These are phyloP conservation scores for Smittia aterrima DNA, from an alignment of 2,888 invertebrate species.

Conservation along the genomic window DNA sequence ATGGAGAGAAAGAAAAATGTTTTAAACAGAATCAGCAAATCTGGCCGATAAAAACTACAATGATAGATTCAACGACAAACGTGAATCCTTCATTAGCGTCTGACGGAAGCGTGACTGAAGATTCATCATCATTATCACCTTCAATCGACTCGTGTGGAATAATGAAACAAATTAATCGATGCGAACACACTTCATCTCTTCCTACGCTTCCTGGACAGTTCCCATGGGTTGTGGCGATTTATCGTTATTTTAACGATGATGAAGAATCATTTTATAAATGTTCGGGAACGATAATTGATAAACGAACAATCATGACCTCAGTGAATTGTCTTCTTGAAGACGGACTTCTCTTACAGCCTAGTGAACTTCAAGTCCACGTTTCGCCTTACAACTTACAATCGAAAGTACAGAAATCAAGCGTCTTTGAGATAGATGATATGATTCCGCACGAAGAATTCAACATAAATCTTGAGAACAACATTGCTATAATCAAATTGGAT, in stretches of 20 bases:
- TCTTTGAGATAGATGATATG: not conserved
- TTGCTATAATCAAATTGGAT: not conserved
- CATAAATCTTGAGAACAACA: conserved; percentile 5
- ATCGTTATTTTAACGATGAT: not conserved
- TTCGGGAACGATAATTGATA: not conserved
- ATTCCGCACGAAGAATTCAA: conserved; percentile 11
- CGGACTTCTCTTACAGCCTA: not conserved
- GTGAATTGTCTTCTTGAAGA: conserved; percentile 26
- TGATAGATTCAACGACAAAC: not conserved
- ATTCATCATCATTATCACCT: not conserved
- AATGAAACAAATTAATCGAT: not conserved
- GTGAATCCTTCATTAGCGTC: not conserved
- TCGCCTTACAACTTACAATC: not conserved
- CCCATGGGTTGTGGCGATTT: not conserved
- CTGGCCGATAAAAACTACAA: conserved; percentile 5
- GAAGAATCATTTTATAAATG: conserved; percentile 15
- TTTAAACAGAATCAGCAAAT: not conserved
- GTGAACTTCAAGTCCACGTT: not conserved
- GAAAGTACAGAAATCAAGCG: not conserved
- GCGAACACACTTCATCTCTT: not conserved
- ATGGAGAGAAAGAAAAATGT: conserved; percentile 16
- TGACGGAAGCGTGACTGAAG: not conserved
- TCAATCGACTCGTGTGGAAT: not conserved
- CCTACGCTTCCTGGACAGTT: conserved; percentile 16
- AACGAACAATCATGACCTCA: conserved; percentile 1